These are phyloP conservation scores for Parauchenoglanis punctatus DNA, from an alignment of 2,797 vertebrate species.

Conservation along the genomic window DNA sequence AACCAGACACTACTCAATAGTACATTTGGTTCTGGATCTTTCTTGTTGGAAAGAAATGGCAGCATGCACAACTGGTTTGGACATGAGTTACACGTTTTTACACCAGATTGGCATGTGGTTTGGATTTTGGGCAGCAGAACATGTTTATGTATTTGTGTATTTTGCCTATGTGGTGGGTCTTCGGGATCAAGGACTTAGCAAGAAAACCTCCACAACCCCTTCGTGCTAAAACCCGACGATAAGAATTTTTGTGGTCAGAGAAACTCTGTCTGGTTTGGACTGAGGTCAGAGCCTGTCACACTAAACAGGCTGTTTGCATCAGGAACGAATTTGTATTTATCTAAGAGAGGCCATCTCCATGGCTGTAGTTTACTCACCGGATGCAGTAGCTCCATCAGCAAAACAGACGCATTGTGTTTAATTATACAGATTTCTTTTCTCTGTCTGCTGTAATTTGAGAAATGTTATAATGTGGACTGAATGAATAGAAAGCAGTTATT, in stretches of 20 bases:
- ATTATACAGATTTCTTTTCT: background rate
- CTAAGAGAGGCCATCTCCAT: slow-evolving; percentile 47
- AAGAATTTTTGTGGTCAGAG: slow-evolving; percentile 56
- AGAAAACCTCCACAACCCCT: slow-evolving; percentile 50
- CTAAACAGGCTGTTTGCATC: slow-evolving; percentile 52
- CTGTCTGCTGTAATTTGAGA: background rate
- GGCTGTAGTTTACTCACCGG: slow-evolving; percentile 44
- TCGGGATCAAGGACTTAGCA: slow-evolving; percentile 41
- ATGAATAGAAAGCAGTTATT: background rate
- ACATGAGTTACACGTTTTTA: slow-evolving; percentile 45
- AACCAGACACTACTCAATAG: background rate
- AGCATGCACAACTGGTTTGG: slow-evolving; percentile 42
- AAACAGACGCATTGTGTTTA: slow-evolving; percentile 12
- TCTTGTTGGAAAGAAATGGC: slow-evolving; percentile 24
- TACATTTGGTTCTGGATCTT: slow-evolving; percentile 5
- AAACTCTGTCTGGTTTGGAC: slow-evolving; percentile 54
- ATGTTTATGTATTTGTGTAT: slow-evolving; percentile 31
- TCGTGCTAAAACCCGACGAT: slow-evolving; percentile 42
- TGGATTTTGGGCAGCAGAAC: slow-evolving; percentile 27
- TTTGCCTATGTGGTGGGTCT: slow-evolving; percentile 45
- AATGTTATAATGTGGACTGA: background rate
- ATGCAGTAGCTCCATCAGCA: slow-evolving; percentile 25
- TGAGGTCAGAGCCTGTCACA: slow-evolving; percentile 42
- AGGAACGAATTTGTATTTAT: slow-evolving; percentile 57
- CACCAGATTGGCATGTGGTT: slow-evolving; percentile 56